Conservation (phyloP, 2,888 invertebrate genomes). For the Hydriomena furcata region DNA sequence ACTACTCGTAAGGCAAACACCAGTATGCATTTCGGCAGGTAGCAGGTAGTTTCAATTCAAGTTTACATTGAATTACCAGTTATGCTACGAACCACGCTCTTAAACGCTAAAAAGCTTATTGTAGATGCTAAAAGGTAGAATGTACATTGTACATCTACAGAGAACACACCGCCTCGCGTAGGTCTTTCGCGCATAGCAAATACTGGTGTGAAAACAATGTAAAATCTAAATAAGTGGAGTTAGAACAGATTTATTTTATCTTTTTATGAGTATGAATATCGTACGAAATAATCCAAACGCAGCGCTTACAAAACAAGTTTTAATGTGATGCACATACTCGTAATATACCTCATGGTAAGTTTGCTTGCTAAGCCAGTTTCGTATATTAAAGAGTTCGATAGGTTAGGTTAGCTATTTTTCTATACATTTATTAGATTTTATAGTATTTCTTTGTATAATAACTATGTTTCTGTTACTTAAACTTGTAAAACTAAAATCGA, state of each 20-base stretch:
- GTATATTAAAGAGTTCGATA: slow-evolving; percentile 22
- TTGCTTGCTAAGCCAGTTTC: slow-evolving; percentile 24
- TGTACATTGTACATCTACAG: slow-evolving; percentile 6
- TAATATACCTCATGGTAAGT: slow-evolving; percentile 9
- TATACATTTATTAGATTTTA: slow-evolving; percentile 21
- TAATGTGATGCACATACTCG: neutral
- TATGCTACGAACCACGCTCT: slow-evolving; percentile 52
- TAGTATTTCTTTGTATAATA: neutral
- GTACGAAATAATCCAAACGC: neutral
- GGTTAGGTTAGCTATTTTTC: slow-evolving; percentile 17
- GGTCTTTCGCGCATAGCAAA: neutral
- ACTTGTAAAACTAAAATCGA: too few relatives aligned
- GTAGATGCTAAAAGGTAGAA: slow-evolving; percentile 34
- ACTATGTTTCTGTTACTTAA: neutral
- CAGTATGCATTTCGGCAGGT: slow-evolving; percentile 30
- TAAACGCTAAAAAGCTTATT: slow-evolving; percentile 56
- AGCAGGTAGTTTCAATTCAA: slow-evolving; percentile 19
- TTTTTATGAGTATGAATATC: slow-evolving; percentile 6
- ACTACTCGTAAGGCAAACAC: slow-evolving; percentile 11
- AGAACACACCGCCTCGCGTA: slow-evolving; percentile 2
- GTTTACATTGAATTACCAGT: slow-evolving; percentile 32
- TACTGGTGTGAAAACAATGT: neutral
- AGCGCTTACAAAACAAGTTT: neutral
- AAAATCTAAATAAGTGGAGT: neutral
- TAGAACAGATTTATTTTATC: slow-evolving; percentile 1